Base-by-base conservation (phyloP, 2,888 invertebrate genomes). In the Coecobrya sp. region DNA sequence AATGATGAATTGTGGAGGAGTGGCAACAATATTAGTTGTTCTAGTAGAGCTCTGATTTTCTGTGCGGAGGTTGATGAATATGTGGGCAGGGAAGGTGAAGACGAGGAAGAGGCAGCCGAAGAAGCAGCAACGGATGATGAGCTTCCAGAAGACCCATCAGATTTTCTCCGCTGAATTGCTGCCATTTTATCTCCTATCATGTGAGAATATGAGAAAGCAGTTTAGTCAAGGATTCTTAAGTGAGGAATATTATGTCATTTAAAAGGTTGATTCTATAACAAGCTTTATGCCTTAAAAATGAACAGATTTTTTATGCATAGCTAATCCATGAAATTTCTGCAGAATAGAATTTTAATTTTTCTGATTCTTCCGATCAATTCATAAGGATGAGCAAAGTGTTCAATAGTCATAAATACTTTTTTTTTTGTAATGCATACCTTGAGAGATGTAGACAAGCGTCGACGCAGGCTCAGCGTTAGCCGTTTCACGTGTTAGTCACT, bases 101-200 rank as follows among this genome's bases (percentile, higher is more conserved):
- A 59, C 8, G 86, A 86, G 2, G 70, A 79, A 1, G 76, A 79
- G 30, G 84, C 79, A 30, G 70, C 49, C 10, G 85, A 65, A 11
- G 79, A 86, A 19, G 89, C 76, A 42, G 82, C 73, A 36, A 79
- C 55, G 86, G 86, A 59, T 11, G 88, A 79, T 42, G 76, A 79
- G 19, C 79, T 62, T n/a, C 27, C 62, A 55, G 91, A 87, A 5
- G 93, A 92, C 30, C 91, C 89, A 30, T 93, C 89, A 19, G 97
- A 96, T 96, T 97, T 98, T 96, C 98, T 97, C 95, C 98, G 97
- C 95, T 98, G 97, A 95, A 98, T 98, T 95, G 98, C 98, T 95
- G 98, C 98, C 97, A 98, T 98, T 96, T 98, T 98, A 96, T 98
- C 98, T 95, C 98, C 98, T 98, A 96, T 55, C 76, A n/a, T n/a